These are phyloP conservation scores for Aleadryas rufinucha DNA, from an alignment of 2,113 vertebrate species.

Conservation along the genomic window DNA sequence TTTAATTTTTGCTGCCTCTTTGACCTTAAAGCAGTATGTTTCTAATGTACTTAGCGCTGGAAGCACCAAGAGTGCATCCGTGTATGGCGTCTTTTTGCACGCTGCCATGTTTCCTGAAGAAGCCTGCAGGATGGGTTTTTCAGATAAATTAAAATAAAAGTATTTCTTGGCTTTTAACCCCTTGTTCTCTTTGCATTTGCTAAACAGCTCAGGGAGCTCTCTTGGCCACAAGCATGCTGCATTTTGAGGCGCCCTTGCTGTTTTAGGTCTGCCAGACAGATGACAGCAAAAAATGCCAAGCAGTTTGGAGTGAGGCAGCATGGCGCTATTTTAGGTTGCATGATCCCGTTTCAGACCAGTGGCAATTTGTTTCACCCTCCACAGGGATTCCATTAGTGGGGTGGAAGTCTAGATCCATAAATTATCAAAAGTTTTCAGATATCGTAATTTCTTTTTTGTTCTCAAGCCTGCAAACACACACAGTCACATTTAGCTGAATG, in stretches of 20 bases:
- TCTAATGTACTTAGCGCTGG: not conserved
- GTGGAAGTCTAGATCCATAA: not conserved
- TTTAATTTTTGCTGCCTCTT: not conserved
- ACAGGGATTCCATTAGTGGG: not conserved
- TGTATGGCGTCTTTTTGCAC: rapidly evolving
- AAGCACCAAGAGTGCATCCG: rapidly evolving
- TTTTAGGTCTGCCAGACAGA: not conserved
- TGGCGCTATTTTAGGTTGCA: not conserved
- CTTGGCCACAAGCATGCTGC: not conserved
- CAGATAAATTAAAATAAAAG: not conserved
- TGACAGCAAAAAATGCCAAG: not conserved
- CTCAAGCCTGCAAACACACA: not conserved
- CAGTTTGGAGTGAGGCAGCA: not conserved
- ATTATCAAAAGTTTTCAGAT: not conserved
- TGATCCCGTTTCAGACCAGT: not conserved
- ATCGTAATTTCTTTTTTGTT: not conserved
- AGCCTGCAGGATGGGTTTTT: not conserved
- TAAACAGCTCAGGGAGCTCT: not conserved
- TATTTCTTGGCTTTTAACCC: not conserved
- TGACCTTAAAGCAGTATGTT: not conserved
- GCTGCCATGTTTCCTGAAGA: not conserved
- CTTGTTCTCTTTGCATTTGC: not conserved
- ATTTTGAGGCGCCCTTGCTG: not conserved
- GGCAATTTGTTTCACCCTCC: not conserved
- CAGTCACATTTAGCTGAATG: not conserved